A percentile compares a stretch with the other conserved stretches of the same genome.
Conservation (phyloP, 1,140 invertebrate species). For the Euglossa dilemma region DNA sequence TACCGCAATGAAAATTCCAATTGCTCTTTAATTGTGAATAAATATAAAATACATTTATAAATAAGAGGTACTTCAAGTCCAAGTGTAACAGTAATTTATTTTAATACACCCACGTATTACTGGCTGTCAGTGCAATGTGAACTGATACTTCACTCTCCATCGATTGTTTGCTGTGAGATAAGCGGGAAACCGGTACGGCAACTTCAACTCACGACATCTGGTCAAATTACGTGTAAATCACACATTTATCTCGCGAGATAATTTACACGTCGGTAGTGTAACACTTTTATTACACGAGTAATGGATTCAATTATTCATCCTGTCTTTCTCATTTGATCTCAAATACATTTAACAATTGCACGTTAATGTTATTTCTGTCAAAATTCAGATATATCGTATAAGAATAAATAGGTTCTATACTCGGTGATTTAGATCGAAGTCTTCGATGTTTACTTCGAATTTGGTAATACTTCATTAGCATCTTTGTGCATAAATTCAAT, state of each 20-base stretch:
- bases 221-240: conserved; percentile 2
- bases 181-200: background rate
- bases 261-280: background rate
- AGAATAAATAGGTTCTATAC: background rate
- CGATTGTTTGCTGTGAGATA: background rate
- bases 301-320: too few relatives aligned
- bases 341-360: background rate
- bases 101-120: too few relatives aligned
- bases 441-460: background rate
- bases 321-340: background rate
- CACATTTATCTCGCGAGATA: background rate
- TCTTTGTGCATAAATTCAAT: background rate
- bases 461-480: background rate
- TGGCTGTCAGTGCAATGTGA: background rate
- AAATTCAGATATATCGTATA: background rate
- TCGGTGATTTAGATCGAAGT: background rate
- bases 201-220: conserved; percentile 3
- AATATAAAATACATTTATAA: background rate
- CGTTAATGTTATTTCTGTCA: background rate
- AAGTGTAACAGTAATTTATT: background rate
- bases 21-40: background rate
- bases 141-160: background rate
- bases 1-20: background rate
- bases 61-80: too few relatives aligned
- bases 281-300: too few relatives aligned